Conservation (phyloP, 2,113 vertebrate species). For the Stegastes partitus region DNA sequence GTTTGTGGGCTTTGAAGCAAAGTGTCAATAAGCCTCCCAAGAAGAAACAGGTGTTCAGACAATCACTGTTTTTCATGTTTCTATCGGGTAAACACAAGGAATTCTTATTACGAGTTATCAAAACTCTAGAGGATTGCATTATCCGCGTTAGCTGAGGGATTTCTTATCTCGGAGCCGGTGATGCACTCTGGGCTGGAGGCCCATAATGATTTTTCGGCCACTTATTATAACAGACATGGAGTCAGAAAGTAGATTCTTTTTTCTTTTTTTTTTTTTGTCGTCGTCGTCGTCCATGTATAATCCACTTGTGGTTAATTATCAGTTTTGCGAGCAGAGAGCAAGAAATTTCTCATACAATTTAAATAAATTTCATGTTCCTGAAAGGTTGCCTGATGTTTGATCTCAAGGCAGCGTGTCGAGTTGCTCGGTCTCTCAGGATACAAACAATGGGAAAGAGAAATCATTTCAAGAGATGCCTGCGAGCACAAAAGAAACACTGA, state of each 20-base stretch:
- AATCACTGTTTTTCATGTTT: background rate
- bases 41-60: slow-evolving; percentile 7
- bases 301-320: slow-evolving; percentile 13
- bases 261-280: too few relatives aligned
- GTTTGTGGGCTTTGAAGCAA: background rate
- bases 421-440: slow-evolving; percentile 1
- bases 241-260: slow-evolving; percentile 29
- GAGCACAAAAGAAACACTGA: background rate
- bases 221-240: slow-evolving; percentile 10
- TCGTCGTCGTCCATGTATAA: background rate
- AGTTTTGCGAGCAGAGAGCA: background rate
- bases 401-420: background rate
- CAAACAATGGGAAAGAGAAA: slow-evolving; percentile 2
- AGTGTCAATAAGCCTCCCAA: background rate
- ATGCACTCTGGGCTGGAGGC: background rate
- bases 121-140: background rate
- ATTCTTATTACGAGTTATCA: background rate
- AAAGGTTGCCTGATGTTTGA: slow-evolving; percentile 10
- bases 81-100: background rate
- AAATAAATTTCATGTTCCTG: background rate
- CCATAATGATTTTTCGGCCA: background rate
- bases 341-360: background rate
- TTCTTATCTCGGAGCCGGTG: background rate
- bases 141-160: background rate
- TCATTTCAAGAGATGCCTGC: slow-evolving; percentile 7